Conservation (phyloP, 2,797 vertebrate species). For the Enteromius afrohamiltoni region DNA sequence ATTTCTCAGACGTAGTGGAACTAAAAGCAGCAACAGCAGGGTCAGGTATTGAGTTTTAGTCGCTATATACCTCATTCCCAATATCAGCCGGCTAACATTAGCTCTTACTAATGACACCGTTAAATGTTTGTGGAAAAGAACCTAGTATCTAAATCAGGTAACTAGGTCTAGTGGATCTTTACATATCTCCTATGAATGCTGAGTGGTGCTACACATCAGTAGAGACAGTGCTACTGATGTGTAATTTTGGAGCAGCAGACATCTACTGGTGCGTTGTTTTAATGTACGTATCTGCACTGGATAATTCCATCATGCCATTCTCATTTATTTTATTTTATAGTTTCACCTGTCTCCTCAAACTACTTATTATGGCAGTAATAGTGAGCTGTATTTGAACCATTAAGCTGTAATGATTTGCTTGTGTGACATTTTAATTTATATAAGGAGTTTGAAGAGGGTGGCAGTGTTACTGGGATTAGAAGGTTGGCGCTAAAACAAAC, state of each 20-base stretch:
- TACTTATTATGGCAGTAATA: constrained; percentile 76
- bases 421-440: constrained; percentile 82
- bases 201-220: too few relatives aligned
- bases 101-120: too few relatives aligned
- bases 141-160: background rate
- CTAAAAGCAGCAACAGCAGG: too few relatives aligned
- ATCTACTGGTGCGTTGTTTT: constrained; percentile 75
- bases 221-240: constrained; percentile 78
- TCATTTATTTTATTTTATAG: constrained; percentile 71
- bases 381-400: constrained; percentile 77
- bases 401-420: constrained; percentile 81
- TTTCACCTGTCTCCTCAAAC: constrained; percentile 79
- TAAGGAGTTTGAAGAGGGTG: constrained; percentile 76
- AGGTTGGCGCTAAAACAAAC: constrained; percentile 70
- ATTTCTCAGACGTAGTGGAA: too few relatives aligned
- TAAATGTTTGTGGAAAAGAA: too few relatives aligned
- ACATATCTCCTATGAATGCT: constrained; percentile 56
- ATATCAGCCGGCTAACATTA: too few relatives aligned
- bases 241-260: constrained; percentile 76
- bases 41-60: too few relatives aligned
- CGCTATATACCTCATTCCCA: too few relatives aligned
- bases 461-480: constrained; percentile 68
- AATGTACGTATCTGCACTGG: constrained; percentile 74
- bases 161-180: background rate
- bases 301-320: constrained; percentile 76